Conservation (phyloP, 1,140 invertebrate species). For the Luehdorfia chinensis region DNA sequence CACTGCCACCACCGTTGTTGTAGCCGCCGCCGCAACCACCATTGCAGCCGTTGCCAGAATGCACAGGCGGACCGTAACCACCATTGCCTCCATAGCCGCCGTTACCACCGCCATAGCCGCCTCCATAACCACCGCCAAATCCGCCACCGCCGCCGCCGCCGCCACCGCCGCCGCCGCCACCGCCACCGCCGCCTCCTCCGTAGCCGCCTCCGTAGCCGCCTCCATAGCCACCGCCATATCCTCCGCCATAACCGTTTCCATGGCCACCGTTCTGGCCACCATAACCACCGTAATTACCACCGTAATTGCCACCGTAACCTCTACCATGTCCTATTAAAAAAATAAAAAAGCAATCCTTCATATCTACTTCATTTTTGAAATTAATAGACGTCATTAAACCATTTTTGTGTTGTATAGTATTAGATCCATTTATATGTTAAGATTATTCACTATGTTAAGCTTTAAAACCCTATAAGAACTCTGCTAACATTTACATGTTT, state of each 20-base stretch:
- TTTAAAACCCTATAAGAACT: too few relatives aligned
- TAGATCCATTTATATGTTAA: too few relatives aligned
- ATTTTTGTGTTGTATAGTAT: too few relatives aligned
- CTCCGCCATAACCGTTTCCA: constrained; percentile 17
- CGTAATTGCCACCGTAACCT: constrained; percentile 2
- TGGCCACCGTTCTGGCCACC: constrained; percentile 20
- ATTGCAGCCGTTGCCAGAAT: constrained; percentile 6
- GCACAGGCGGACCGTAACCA: constrained; percentile 1
- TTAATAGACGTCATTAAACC: background rate
- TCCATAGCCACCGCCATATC: constrained; percentile 8
- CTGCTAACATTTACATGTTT: too few relatives aligned
- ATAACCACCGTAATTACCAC: constrained; percentile 17
- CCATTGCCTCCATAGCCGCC: constrained; percentile 13
- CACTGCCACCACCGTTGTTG: constrained; percentile 1
- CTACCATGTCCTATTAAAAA: constrained; percentile 9
- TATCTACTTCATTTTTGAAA: constrained; percentile 12
- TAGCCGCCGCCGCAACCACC: background rate
- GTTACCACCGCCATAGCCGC: constrained; percentile 19
- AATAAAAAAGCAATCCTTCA: too few relatives aligned
- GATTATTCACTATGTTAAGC: too few relatives aligned
- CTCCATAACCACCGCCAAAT: constrained; percentile 20
- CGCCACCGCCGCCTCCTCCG: constrained; percentile 22
- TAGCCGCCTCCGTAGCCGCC: constrained; percentile 18
- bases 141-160: constrained; percentile 23
- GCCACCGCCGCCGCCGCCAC: constrained; percentile 22